Conservation (phyloP, 2,888 invertebrate genomes). For the Parascotia fuliginaria region DNA sequence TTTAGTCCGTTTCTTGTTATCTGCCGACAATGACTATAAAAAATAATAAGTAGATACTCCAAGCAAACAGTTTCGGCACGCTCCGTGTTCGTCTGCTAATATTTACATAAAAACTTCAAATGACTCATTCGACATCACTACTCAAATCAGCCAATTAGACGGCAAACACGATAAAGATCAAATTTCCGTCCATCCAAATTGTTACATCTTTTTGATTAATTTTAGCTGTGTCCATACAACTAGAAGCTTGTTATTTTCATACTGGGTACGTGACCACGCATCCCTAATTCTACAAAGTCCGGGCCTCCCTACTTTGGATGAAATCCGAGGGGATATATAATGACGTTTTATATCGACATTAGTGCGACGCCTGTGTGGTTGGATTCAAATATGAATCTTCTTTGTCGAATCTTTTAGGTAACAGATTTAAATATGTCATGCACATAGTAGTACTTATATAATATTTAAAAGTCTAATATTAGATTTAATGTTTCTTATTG, state of each 20-base stretch:
- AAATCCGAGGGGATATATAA: constrained; percentile 53
- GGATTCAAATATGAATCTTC: constrained; percentile 21
- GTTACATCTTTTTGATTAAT: constrained; percentile 28
- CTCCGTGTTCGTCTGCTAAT: no score
- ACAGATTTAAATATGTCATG: neutral
- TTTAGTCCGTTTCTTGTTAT: no score
- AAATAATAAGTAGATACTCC: no score
- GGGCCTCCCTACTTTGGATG: constrained; percentile 25
- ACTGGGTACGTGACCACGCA: constrained; percentile 72
- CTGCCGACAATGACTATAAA: no score
- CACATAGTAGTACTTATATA: neutral
- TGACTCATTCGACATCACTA: neutral
- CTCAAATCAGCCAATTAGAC: neutral
- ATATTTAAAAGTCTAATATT: no score
- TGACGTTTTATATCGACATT: constrained; percentile 50
- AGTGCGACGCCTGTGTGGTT: constrained; percentile 30
- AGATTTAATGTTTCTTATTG: no score
- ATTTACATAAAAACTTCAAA: no score
- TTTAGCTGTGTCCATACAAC: constrained; percentile 39
- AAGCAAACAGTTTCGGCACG: no score
- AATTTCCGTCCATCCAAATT: neutral
- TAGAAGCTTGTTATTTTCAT: constrained; percentile 64
- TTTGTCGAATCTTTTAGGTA: constrained; percentile 6
- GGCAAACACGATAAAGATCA: constrained; percentile 2
- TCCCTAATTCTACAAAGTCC: constrained; percentile 51